Percentiles rank a stretch among this genome's conserved stretches.
Evolutionary conservation across 2,888 invertebrate genomes (phyloP).

Genomic region (Leptarthrus brevirostris): DNA sequence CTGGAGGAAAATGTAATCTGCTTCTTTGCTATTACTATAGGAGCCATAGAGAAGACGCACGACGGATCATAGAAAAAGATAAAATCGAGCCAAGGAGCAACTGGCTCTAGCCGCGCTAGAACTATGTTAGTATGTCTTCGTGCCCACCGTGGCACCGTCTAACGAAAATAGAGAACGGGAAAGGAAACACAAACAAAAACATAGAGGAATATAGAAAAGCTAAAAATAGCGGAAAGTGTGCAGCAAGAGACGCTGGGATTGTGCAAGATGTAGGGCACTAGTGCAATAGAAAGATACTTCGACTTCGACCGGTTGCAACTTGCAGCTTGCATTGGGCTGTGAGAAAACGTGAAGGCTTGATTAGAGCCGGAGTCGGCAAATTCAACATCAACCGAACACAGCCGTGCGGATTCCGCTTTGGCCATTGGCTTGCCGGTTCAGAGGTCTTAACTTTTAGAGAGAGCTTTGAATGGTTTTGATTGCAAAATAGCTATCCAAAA

Average conservation of each 20-base stretch:
- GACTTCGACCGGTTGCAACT: background rate
- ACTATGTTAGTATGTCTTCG: slow-evolving; percentile 44
- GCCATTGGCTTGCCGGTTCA: slow-evolving; percentile 22
- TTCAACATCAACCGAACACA: background rate
- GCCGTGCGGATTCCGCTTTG: background rate
- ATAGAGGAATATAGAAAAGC: slow-evolving; percentile 33
- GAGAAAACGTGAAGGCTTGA: slow-evolving; percentile 20
- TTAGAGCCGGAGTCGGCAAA: slow-evolving; percentile 18
- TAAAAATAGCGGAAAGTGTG: slow-evolving; percentile 44
- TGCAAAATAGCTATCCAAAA: slow-evolving; percentile 9
- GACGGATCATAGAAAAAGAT: no score
- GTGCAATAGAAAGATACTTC: slow-evolving; percentile 47
- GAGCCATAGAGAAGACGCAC: slow-evolving; percentile 8
- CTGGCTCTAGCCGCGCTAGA: slow-evolving; percentile 22
- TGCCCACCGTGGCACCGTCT: background rate
- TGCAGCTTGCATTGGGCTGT: background rate
- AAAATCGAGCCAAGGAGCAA: slow-evolving; percentile 11
- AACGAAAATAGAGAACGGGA: slow-evolving; percentile 46
- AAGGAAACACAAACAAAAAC: slow-evolving; percentile 29
- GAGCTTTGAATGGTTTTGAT: background rate
- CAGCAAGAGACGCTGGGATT: slow-evolving; percentile 44
- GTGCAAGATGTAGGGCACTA: slow-evolving; percentile 51
- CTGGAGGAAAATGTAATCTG: slow-evolving; percentile 29
- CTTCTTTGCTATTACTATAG: background rate
- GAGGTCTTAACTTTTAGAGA: slow-evolving; percentile 34